Base-by-base conservation (phyloP, 2,888 invertebrate species). In the Rhagophthalmus giganteus region DNA sequence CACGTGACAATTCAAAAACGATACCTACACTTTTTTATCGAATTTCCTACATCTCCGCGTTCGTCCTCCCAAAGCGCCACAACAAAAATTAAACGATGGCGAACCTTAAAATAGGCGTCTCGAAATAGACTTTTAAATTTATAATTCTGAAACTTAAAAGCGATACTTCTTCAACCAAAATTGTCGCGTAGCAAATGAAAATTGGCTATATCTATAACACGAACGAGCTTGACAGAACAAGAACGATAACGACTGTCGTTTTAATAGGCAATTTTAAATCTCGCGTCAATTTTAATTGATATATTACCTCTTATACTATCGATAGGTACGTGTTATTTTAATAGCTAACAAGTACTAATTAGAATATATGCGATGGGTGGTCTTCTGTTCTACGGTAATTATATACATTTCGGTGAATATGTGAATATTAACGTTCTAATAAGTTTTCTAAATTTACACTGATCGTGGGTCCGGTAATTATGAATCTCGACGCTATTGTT, bases 291-390 rank as follows among this genome's bases (percentile, higher is more conserved):
- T 38, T 16, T 32, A 47, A 47, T 39, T 39, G 39, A 39, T 39
- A 32, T 32, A 39, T 47, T 32, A 25, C 32, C 13, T 39, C 8
- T 10, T 14, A 10, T 9, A 30, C 16, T 38, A 31, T 38, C 28
- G 32, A 9, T 14, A 16, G 6, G 13, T 37, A 31, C 30, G 25
- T 31, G 35, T 14, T 45, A 6, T 28, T 15, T 30, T 35, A 37
- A 27, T 30, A 45, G 8, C 30, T 39, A 37, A 37, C 25, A 28
- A 46, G 25, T 38, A 46, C 38, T 31, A 46, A 46, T 46, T 46
- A 38, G 14, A 30, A 13, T 31, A 14, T 24, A n/a, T 38, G 25
- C 11, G 2, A 15, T 14, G 27, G 47, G 39, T 47, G 47, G 38
- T 47, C 47, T 20, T 27, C 9, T 24, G 5, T 26, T 14, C 15